Evolutionary conservation across 2,888 invertebrate species (phyloP), one percentile per base, ranked within the genome.

Genomic region (Dicyrtoma fusca): DNA sequence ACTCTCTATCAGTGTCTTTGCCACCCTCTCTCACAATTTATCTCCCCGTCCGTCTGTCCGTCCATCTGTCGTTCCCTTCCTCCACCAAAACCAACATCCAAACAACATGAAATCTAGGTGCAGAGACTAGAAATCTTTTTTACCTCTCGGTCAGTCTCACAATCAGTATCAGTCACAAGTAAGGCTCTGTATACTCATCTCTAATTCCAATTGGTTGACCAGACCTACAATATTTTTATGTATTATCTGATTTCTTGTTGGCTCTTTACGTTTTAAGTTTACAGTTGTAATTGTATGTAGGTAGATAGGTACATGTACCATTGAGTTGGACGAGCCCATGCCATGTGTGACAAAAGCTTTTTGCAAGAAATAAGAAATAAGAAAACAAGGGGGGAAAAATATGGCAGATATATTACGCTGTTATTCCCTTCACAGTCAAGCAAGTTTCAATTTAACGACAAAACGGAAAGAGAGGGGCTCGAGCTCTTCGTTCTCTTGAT

Each of bases 331-430:
- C 8, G 34, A 34, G 8, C 14, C 21, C 21, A 10, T 49, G 49
- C 14, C 53, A 53, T 21, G 11, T 21, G 53, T 53, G 17, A 53
- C 53, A 53, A 53, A 10, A 21, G 53, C 21, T 57, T 17, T 57
- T 17, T 23, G 26, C 26, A 57, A 57, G 57, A 57, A 57, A n/a
- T n/a, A n/a, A n/a, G n/a, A 57, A 57, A 57, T 21, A 26, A 55
- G 57, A 13, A 23, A 25, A 57, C 14, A 21, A 23, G 5, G 5
- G 21, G 2, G 17, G 11, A 19, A 6, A 8, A n/a, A 51, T 51
- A 19, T 53, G 14, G 49, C 49, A 49, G 4, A 49, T 49, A 49
- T 4, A 49, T 4, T 49, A 14, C n/a, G n/a, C n/a, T n/a, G n/a
- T 34, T 34, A 34, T 34, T 5, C 3, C 4, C 34, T 49, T 14